These are phyloP conservation scores for Dinomys branickii DNA, from an alignment of 2,113 vertebrate genomes.

Conservation along the genomic window DNA sequence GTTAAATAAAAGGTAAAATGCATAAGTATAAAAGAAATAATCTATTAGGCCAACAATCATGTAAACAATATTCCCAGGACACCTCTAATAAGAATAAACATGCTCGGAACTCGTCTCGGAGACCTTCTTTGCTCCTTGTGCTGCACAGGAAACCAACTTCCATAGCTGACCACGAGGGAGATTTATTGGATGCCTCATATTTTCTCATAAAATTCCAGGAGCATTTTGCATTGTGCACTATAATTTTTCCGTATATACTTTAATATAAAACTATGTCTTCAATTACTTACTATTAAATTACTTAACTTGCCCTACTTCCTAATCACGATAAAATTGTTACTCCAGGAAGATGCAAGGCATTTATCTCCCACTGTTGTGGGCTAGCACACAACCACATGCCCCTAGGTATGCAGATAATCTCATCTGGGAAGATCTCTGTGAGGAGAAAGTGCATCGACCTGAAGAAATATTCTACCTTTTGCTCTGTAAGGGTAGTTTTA, in stretches of 20 bases:
- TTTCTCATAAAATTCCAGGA: constrained; percentile 56
- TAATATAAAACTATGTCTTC: constrained; percentile 62
- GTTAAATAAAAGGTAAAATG: neutral
- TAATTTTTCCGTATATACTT: constrained; percentile 54
- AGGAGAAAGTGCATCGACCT: constrained; percentile 19
- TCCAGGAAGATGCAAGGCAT: constrained; percentile 15
- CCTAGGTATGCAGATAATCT: constrained; percentile 37
- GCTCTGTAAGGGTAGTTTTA: neutral
- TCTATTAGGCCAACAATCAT: neutral
- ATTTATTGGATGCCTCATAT: constrained; percentile 30
- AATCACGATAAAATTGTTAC: constrained; percentile 56
- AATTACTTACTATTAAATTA: constrained; percentile 67
- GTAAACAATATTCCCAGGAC: neutral
- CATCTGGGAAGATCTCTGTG: constrained; percentile 56
- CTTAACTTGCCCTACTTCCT: constrained; percentile 33
- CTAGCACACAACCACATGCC: neutral
- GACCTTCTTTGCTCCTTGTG: neutral
- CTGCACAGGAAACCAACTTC: neutral
- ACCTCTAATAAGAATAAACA: neutral
- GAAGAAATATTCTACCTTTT: constrained; percentile 17
- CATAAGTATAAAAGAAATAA: neutral
- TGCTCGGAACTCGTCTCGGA: neutral
- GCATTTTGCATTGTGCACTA: constrained; percentile 34
- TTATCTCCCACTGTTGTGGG: neutral
- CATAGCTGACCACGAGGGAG: neutral